A percentile compares a stretch with the other conserved stretches of the same genome.
phyloP scores from a whole-genome alignment of 1,140 invertebrate genomes.

The Zaprionus africanus region DNA sequence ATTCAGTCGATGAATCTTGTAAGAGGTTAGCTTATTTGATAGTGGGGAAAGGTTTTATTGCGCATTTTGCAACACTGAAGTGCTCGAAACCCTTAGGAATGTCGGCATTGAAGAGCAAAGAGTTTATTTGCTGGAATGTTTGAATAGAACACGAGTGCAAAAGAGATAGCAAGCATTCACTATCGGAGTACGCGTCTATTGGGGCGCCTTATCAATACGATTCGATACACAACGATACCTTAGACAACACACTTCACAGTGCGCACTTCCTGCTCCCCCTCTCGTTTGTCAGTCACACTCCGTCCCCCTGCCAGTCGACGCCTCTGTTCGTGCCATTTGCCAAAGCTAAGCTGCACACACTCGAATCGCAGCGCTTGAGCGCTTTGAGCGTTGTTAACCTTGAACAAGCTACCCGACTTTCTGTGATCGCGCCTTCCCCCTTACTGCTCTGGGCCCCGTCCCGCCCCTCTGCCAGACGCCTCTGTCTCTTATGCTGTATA shows the following conservation, averaged over 20 bases:
- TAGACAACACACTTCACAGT: too few species aligned
- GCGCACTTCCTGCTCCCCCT: not conserved
- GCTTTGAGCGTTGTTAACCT: slow-evolving; percentile 59
- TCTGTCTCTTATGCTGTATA: slow-evolving; percentile 16
- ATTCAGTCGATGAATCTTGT: too few species aligned
- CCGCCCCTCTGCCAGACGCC: not conserved
- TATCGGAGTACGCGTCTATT: not conserved
- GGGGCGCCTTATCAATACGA: slow-evolving; percentile 3
- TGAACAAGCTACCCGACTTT: slow-evolving; percentile 45
- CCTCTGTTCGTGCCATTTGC: not conserved
- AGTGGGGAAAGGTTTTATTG: too few species aligned
- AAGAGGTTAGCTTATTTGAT: too few species aligned
- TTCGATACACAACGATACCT: not conserved
- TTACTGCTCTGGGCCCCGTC: not conserved
- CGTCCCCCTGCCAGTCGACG: not conserved
- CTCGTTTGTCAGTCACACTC: not conserved
- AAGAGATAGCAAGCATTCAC: slow-evolving; percentile 2
- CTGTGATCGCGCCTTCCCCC: slow-evolving; percentile 6
- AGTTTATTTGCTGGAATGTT: not conserved
- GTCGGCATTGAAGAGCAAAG: not conserved
- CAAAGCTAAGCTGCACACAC: slow-evolving; percentile 35
- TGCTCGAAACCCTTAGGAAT: not conserved
- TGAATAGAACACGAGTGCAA: slow-evolving; percentile 8
- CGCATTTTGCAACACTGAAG: not conserved
- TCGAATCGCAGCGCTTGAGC: slow-evolving; percentile 27